phyloP scores from a whole-genome alignment of 2,888 invertebrate genomes.

The Entomobrya proxima region DNA sequence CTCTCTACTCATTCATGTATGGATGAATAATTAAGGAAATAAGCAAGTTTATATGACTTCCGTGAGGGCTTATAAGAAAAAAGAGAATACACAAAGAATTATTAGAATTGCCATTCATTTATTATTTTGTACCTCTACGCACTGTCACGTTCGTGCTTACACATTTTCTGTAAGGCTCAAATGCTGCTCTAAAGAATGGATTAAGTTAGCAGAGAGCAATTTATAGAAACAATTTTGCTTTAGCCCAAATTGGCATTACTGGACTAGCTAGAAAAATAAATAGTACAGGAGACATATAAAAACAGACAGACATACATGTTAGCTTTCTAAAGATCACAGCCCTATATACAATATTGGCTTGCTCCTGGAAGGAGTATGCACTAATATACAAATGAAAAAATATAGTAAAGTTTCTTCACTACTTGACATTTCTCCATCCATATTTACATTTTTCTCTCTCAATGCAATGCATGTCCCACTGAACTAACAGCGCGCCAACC shows the following conservation, averaged over 20 bases:
- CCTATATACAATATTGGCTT: background rate
- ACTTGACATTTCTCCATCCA: conserved; percentile 33
- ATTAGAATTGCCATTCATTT: conserved; percentile 37
- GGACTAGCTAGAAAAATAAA: too few species aligned
- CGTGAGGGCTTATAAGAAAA: conserved; percentile 6
- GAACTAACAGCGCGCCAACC: background rate
- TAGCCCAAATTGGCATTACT: background rate
- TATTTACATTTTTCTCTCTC: conserved; percentile 25
- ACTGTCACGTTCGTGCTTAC: background rate
- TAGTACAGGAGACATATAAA: too few species aligned
- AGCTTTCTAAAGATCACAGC: background rate
- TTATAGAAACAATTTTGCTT: background rate
- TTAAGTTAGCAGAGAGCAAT: too few species aligned
- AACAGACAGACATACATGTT: too few species aligned
- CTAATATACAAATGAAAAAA: conserved; percentile 15
- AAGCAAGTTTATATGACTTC: conserved; percentile 48
- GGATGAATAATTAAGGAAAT: conserved; percentile 61
- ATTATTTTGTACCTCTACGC: background rate
- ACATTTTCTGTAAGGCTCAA: background rate
- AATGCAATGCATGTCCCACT: background rate
- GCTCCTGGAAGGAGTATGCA: background rate
- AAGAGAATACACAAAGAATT: conserved; percentile 7
- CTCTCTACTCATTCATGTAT: conserved; percentile 31
- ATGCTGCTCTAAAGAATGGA: background rate
- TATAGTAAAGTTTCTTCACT: too few species aligned